Conservation (phyloP, 2,113 vertebrate species). For the Rutilus rutilus region DNA sequence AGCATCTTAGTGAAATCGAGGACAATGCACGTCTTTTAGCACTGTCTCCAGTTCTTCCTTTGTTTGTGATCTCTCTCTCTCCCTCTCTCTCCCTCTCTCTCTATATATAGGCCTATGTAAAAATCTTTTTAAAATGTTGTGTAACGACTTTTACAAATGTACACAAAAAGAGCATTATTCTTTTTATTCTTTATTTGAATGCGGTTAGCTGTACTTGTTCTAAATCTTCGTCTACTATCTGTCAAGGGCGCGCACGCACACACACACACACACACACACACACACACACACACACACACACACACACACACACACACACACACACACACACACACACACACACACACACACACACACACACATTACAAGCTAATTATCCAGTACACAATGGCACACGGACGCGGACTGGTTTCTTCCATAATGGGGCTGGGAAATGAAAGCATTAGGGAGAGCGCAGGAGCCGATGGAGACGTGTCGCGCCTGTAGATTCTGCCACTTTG, state of each 20-base stretch:
- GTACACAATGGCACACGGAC: constrained; percentile 66
- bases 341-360: constrained; percentile 41
- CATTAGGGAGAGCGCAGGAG: constrained; percentile 65
- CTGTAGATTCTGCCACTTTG: constrained; percentile 74
- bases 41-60: neutral
- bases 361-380: constrained; percentile 59
- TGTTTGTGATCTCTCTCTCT: neutral
- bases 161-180: neutral
- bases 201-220: neutral
- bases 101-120: neutral
- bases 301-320: too few species aligned
- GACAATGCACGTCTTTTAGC: constrained; percentile 2
- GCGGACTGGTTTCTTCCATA: constrained; percentile 64
- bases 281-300: too few species aligned
- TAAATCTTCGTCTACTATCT: constrained; percentile 61
- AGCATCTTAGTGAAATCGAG: neutral
- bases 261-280: too few species aligned
- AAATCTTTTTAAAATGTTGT: neutral
- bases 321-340: too few species aligned
- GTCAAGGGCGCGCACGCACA: constrained; percentile 69
- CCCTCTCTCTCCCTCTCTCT: neutral
- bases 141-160: neutral
- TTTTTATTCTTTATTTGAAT: neutral
- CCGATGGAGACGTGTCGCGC: constrained; percentile 74
- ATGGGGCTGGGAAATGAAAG: constrained; percentile 75